phyloP scores from a whole-genome alignment of 2,113 vertebrate species.

The Cisticola juncidis region DNA sequence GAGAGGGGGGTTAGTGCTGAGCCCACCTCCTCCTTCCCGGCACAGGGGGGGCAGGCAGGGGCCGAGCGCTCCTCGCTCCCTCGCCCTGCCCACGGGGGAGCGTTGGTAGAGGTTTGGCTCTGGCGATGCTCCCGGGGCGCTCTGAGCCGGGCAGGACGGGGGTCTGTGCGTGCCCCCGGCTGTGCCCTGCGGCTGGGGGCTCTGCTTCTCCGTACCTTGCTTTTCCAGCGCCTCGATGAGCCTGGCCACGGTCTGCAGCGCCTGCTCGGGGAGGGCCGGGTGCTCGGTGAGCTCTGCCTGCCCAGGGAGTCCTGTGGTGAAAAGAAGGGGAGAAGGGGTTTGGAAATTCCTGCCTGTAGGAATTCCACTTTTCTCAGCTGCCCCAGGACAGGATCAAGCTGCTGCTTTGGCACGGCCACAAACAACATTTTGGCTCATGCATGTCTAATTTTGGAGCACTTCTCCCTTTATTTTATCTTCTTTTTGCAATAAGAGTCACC shows the following conservation, averaged over 20 bases:
- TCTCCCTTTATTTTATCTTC: background rate
- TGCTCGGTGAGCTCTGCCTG: conserved; percentile 57
- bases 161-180: accelerated
- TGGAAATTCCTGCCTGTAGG: background rate
- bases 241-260: conserved; percentile 66
- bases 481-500: background rate
- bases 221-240: conserved; percentile 77
- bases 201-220: background rate
- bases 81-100: accelerated
- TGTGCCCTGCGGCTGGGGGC: accelerated
- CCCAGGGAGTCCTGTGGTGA: conserved; percentile 44
- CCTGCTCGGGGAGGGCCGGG: conserved; percentile 67
- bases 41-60: accelerated
- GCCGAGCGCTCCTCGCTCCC: no score
- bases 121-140: accelerated
- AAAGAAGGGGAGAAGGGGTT: conserved; percentile 17
- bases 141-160: accelerated
- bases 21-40: background rate
- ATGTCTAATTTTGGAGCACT: background rate
- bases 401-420: conserved; percentile 27
- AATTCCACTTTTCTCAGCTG: background rate
- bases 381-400: conserved; percentile 2
- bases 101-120: background rate
- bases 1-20: background rate
- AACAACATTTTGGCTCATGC: background rate